Evolutionary conservation across 2,888 invertebrate species (phyloP).

Genomic region (Norana najaformis): DNA sequence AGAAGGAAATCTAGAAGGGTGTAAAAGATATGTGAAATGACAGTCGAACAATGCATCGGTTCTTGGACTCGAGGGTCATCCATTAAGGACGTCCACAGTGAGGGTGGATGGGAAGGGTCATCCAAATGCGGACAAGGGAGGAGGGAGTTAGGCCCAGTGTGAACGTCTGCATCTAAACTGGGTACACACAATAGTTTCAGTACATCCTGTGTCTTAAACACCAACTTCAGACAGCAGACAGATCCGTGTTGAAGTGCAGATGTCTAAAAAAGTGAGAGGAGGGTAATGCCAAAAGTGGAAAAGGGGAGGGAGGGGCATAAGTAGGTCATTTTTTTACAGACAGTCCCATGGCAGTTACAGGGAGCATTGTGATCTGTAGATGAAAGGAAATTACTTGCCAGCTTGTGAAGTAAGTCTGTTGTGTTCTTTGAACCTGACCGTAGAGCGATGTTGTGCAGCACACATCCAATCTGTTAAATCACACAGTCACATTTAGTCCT

Average conservation of each 20-base stretch:
- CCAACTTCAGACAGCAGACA: background rate
- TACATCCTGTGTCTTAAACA: background rate
- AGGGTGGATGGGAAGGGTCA: no score
- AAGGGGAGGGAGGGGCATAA: background rate
- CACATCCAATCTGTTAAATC: conserved; percentile 8
- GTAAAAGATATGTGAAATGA: no score
- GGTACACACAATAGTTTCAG: background rate
- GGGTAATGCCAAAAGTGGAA: no score
- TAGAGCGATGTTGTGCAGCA: conserved; percentile 15
- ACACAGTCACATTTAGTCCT: background rate
- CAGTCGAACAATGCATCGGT: no score
- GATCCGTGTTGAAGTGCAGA: background rate
- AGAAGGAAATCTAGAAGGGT: no score
- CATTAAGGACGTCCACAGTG: no score
- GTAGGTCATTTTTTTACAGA: background rate
- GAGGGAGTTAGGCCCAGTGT: background rate
- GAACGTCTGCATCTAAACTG: background rate
- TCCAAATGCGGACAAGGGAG: no score
- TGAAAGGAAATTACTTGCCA: background rate
- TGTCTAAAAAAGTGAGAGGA: background rate
- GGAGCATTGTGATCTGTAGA: background rate
- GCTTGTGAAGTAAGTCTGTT: conserved; percentile 16
- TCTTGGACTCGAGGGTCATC: no score
- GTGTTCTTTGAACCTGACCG: background rate
- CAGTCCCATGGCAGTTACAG: background rate